Percentiles rank a stretch among this genome's conserved stretches.
Conservation (phyloP, 2,113 vertebrate genomes). For the Nyctereutes procyonoides region DNA sequence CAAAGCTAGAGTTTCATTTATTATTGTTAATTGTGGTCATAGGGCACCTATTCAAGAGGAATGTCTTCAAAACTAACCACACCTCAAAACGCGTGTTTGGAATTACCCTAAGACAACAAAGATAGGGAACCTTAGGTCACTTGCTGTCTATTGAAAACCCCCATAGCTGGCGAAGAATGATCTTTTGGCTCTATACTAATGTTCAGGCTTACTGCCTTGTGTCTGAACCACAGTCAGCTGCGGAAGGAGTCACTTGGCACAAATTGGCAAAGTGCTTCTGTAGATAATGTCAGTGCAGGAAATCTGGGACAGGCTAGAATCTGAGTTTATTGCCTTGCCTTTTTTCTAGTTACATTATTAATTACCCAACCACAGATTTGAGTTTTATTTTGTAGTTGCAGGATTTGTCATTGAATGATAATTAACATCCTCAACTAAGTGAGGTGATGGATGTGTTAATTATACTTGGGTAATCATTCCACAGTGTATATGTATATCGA, state of each 20-base stretch:
- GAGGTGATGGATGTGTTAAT: neutral
- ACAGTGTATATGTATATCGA: too few relatives aligned
- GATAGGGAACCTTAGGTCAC: conserved; percentile 91
- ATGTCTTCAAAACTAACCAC: neutral
- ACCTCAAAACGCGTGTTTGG: neutral
- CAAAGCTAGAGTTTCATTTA: neutral
- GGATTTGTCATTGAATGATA: conserved; percentile 84
- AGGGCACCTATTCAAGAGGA: neutral
- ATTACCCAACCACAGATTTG: conserved; percentile 74
- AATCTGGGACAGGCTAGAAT: conserved; percentile 90
- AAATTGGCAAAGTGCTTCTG: conserved; percentile 90
- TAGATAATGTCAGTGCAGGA: conserved; percentile 90
- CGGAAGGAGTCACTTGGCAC: conserved; percentile 89
- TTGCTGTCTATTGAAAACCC: conserved; percentile 89
- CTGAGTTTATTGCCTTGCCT: conserved; percentile 90
- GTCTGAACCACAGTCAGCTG: conserved; percentile 85
- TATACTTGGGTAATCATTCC: neutral
- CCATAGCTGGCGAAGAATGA: conserved; percentile 83
- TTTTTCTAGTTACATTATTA: conserved; percentile 87
- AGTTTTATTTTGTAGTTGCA: conserved; percentile 84
- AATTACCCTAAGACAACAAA: neutral
- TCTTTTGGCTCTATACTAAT: conserved; percentile 88
- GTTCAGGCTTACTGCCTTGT: conserved; percentile 91
- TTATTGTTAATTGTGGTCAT: neutral
- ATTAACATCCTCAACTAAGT: conserved; percentile 40